Base-by-base conservation (phyloP, 2,113 vertebrate species). In the Acanthisitta chloris region DNA sequence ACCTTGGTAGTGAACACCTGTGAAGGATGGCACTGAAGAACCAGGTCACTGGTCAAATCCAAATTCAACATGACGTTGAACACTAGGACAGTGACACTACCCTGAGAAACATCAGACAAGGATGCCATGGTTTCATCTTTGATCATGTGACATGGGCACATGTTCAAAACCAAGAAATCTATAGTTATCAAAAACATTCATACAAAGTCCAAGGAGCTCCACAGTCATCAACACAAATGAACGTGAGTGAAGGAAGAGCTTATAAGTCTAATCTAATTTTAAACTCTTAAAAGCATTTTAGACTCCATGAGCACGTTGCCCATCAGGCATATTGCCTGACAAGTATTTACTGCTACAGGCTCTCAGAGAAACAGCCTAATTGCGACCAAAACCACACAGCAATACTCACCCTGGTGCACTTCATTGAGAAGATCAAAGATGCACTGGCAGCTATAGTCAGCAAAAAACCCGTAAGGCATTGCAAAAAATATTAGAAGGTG, bases 121-220 rank as follows among this genome's bases (percentile, higher is more conserved):
- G 31, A 69, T 3, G 2, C 23, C 6, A 1, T 18, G 26, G 40
- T 51, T 74, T 79, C n/a, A 36, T 6, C 42, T 84, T 14, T 40
- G 31, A 58, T 69, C 14, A 29, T 0, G 0, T 24, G 21, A 31
- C 25, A 23, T 21, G 2, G 58, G 61, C 42, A n/a, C n/a, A n/a
- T n/a, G n/a, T n/a, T n/a, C n/a, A n/a, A n/a, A n/a, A n/a, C n/a
- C 61, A 78, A 45, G 25, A 23, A 59, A 17, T 45, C 51, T 33
- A 10, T 0, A 58, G 55, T 51, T 55, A 62, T 10, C 40, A 25
- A n/a, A n/a, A n/a, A n/a, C n/a, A n/a, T n/a, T n/a, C n/a, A n/a
- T n/a, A n/a, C n/a, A n/a, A n/a, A n/a, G n/a, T n/a, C n/a, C n/a
- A n/a, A n/a, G n/a, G n/a, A n/a, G n/a, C n/a, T n/a, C n/a, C n/a